Percentiles rank a stretch among this genome's conserved stretches.
phyloP scores from a whole-genome alignment of 2,888 invertebrate genomes.

The Dimorphilus gyrociliatus region DNA sequence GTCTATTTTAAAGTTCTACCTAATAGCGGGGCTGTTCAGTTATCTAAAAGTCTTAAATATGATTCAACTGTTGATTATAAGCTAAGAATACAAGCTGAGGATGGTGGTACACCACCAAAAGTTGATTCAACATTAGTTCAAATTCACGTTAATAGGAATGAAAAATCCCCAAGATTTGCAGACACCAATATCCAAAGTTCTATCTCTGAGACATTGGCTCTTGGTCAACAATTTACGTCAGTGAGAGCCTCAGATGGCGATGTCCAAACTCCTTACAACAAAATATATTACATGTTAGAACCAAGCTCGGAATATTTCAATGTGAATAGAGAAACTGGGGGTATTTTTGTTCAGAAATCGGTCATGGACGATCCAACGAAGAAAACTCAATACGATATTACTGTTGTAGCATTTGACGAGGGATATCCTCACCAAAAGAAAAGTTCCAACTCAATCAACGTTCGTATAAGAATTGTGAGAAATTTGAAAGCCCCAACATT shows the following conservation, averaged over 20 bases:
- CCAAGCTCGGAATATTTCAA: slow-evolving; percentile 18
- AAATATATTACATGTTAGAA: slow-evolving; percentile 8
- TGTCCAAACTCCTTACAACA: slow-evolving; percentile 10
- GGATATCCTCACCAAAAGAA: slow-evolving; percentile 8
- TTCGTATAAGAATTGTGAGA: slow-evolving; percentile 9
- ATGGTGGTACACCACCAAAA: slow-evolving; percentile 21
- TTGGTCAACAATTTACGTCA: slow-evolving; percentile 8
- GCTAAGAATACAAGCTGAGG: slow-evolving; percentile 13
- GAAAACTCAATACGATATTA: slow-evolving; percentile 6
- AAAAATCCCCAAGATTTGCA: slow-evolving; percentile 11
- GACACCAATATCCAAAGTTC: slow-evolving; percentile 9
- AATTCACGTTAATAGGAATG: slow-evolving; percentile 11
- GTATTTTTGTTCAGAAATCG: slow-evolving; percentile 12
- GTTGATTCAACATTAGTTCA: slow-evolving; percentile 11
- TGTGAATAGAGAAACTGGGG: slow-evolving; percentile 13
- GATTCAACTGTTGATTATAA: too few species aligned
- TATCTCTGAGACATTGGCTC: slow-evolving; percentile 11
- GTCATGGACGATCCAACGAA: slow-evolving; percentile 9
- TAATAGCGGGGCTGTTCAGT: too few species aligned
- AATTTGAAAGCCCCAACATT: slow-evolving; percentile 10
- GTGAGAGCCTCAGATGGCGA: slow-evolving; percentile 10
- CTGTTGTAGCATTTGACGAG: slow-evolving; percentile 8
- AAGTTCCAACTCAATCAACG: slow-evolving; percentile 12
- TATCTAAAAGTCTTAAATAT: too few species aligned
- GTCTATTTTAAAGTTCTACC: slow-evolving; percentile 18